Conservation (phyloP, 2,888 invertebrate genomes). For the Belgica antarctica region DNA sequence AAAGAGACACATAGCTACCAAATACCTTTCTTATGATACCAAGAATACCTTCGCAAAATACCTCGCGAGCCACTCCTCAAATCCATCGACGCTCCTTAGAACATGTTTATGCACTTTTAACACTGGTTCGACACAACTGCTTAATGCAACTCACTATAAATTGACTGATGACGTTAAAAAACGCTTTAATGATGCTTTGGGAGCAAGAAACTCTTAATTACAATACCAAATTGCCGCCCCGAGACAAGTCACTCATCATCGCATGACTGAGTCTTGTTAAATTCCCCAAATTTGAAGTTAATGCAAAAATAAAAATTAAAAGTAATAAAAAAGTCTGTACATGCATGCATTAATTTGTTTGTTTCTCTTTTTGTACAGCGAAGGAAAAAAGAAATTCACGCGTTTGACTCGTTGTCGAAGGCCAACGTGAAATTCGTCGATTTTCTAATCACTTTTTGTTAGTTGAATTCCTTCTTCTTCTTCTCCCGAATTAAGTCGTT, state of each 20-base stretch:
- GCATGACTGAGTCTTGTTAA: not conserved
- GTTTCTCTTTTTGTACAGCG: constrained; percentile 13
- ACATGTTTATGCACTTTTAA: constrained; percentile 14
- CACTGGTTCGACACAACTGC: too few relatives aligned
- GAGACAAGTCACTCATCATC: not conserved
- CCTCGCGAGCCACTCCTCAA: constrained; percentile 21
- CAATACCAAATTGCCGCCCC: not conserved
- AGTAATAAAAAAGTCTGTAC: not conserved
- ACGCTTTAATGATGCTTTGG: not conserved
- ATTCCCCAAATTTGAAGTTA: not conserved
- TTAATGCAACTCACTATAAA: not conserved
- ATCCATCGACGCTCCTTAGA: not conserved
- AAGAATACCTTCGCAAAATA: constrained; percentile 23
- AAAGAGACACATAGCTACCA: constrained; percentile 20
- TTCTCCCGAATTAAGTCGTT: constrained; percentile 4
- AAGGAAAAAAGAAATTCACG: constrained; percentile 33
- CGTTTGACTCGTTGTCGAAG: not conserved
- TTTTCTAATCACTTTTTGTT: constrained; percentile 21
- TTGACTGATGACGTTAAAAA: constrained; percentile 20
- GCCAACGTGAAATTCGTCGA: constrained; percentile 27
- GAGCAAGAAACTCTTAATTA: constrained; percentile 2
- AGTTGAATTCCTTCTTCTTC: constrained; percentile 14
- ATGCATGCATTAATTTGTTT: constrained; percentile 45
- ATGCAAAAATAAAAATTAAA: not conserved
- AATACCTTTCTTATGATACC: constrained; percentile 30